Evolutionary conservation across 2,888 invertebrate species (phyloP).

Genomic region (Enchytraeus crypticus): DNA sequence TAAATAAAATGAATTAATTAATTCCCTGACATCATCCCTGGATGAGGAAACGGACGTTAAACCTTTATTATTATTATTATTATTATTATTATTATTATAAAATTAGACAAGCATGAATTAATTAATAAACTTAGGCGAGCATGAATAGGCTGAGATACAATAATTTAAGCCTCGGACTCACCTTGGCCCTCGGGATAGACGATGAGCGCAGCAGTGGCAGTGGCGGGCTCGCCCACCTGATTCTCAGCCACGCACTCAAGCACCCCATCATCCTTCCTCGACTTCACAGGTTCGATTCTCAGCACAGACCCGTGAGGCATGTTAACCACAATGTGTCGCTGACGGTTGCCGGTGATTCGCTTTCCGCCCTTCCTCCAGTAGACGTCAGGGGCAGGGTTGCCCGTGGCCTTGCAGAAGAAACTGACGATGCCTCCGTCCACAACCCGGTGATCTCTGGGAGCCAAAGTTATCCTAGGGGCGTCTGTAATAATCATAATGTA

Average conservation of each 20-base stretch:
- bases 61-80: no score
- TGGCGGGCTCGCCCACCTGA: slow-evolving; percentile 87
- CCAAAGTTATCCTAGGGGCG: slow-evolving; percentile 86
- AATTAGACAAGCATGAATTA: no score
- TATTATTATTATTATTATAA: no score
- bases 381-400: slow-evolving; percentile 69
- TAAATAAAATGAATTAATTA: no score
- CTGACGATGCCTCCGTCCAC: slow-evolving; percentile 83
- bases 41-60: no score
- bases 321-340: slow-evolving; percentile 33
- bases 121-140: no score
- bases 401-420: slow-evolving; percentile 86
- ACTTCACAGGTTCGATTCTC: slow-evolving; percentile 81
- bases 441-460: slow-evolving; percentile 83
- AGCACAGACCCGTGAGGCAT: slow-evolving; percentile 58
- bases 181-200: slow-evolving; percentile 53
- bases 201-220: slow-evolving; percentile 77
- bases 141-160: no score
- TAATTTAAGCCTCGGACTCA: slow-evolving; percentile 6
- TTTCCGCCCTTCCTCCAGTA: slow-evolving; percentile 90
- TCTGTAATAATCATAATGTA: no score
- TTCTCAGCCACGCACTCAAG: slow-evolving; percentile 96
- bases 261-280: slow-evolving; percentile 74
- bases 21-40: no score
- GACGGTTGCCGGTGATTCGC: slow-evolving; percentile 56